Evolutionary conservation across 2,888 invertebrate species (phyloP), one percentile per base, ranked within the genome.

Genomic region (Acanthosepion esculentum): DNA sequence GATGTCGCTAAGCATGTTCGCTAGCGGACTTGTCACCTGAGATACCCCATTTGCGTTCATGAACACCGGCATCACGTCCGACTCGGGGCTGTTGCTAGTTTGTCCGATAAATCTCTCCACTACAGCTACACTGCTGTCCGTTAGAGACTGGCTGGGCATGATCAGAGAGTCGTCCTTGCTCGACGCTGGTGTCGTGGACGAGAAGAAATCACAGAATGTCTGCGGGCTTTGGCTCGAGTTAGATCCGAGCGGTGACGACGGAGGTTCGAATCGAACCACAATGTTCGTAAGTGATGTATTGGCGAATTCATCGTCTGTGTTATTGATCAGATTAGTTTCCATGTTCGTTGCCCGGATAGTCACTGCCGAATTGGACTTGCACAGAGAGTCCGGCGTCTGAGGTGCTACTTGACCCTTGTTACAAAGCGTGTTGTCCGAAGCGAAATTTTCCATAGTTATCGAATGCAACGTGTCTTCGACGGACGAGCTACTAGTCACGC

Each of bases 221-320:
- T 96, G 96, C 2, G 97, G 96, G 94, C 96, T 96, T 94, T 96
- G 96, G 95, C 96, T 95, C 91, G 96, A 96, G 94, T 96, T 96
- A 48, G 97, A 97, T 26, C 96, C 95, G 92, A 95, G 95, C 0
- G 97, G 97, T 10, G 97, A 97, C n/a, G 96, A 96, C 0, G 97
- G 97, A 7, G 97, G 97, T 92, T 97, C 97, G 95, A 97, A 97
- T 95, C 97, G 97, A 48, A 97, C 97, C 53, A 96, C 96, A 94
- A 97, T 97, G 92, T 96, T 96, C 23, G 96, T 96, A 48, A 96
- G 95, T 18, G 95, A 95, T 20, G 95, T 95, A 41, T 95, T 95
- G 0, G 95, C 95, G 0, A 95, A 95, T 15, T 95, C 95, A 48
- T 95, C 95, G 5, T 95, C 95, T 64, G 50, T 48, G 48, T 94